These are phyloP conservation scores for Drosophila persimilis DNA, from an alignment of 1,140 invertebrate genomes.

Conservation along the genomic window DNA sequence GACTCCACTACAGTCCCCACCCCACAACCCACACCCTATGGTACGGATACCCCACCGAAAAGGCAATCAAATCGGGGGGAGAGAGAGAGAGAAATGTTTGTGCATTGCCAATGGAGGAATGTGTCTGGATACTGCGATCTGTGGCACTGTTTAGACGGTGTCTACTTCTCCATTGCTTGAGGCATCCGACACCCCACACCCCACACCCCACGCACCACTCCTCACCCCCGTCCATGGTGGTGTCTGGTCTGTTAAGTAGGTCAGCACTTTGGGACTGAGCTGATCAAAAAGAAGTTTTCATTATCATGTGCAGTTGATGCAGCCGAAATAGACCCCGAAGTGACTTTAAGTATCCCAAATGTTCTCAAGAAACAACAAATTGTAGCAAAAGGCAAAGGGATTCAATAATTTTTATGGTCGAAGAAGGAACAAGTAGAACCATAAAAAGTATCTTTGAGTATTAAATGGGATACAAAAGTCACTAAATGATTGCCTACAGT, in stretches of 20 bases:
- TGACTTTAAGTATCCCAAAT: slow-evolving; percentile 28
- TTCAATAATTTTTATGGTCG: slow-evolving; percentile 38
- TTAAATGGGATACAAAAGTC: slow-evolving; percentile 26
- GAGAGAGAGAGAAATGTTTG: slow-evolving; percentile 43
- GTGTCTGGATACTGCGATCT: slow-evolving; percentile 42
- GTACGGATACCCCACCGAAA: neutral
- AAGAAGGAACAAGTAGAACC: slow-evolving; percentile 33
- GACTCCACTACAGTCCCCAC: slow-evolving; percentile 32
- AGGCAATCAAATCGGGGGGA: slow-evolving; percentile 56
- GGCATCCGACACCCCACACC: slow-evolving; percentile 18
- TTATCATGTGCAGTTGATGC: slow-evolving; percentile 47
- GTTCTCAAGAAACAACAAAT: slow-evolving; percentile 23
- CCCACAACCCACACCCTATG: slow-evolving; percentile 11
- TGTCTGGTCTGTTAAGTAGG: slow-evolving; percentile 34
- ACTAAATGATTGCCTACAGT: no score
- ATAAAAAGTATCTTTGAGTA: slow-evolving; percentile 43
- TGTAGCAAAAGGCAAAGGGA: slow-evolving; percentile 31
- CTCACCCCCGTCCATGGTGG: neutral
- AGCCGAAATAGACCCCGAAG: neutral
- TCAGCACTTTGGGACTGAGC: slow-evolving; percentile 45
- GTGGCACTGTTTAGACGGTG: slow-evolving; percentile 50
- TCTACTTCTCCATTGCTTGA: slow-evolving; percentile 49
- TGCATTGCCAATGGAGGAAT: slow-evolving; percentile 40
- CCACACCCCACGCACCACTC: no score
- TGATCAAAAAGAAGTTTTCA: slow-evolving; percentile 41